Evolutionary conservation across 2,113 vertebrate genomes (phyloP), one percentile per base, ranked within the genome.

Genomic region (Psophia crepitans): DNA sequence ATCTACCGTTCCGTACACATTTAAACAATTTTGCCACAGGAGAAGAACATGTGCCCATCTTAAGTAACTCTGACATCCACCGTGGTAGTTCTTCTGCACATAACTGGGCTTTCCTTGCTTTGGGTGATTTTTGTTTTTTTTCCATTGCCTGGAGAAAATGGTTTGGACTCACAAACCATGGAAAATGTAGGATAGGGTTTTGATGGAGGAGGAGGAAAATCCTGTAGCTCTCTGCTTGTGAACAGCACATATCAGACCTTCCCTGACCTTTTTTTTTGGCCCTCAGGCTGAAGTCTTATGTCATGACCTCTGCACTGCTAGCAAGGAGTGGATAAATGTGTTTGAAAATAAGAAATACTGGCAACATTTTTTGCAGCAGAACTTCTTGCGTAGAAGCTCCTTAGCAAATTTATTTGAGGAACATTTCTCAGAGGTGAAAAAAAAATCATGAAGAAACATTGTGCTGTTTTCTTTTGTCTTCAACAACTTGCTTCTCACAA

Each of bases 21-120:
- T 96, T 87, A 93, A 93, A 70, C 21, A 51, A 51, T 75, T 90
- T 95, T 84, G 84, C 90, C 28, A 22, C n/a, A 28, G 88, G 94
- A 87, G 81, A 90, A 90, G 44, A 80, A 84, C 86, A 78, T 2
- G 13, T 58, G 61, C 44, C 23, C 3, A 2, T 84, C 56, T 87
- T 66, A 71, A 87, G 69, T 75, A 96, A 91, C 49, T 18, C 4
- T 20, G 74, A n/a, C 27, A 65, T 60, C 35, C 23, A 14, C 2
- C 4, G 51, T 33, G 20, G 58, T 86, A 14, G 27, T 49, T 56
- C 33, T 56, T 70, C 54, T 77, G 71, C 83, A 86, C 2, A 3
- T 80, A 89, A 68, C 43, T 44, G 44, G 39, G 39, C 41, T 96
- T 84, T 82, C 33, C 65, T 87, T 71, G 33, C 48, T 94, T 35